These are phyloP conservation scores for Tetramorium bicarinatum DNA, from an alignment of 2,888 invertebrate species.

Conservation along the genomic window DNA sequence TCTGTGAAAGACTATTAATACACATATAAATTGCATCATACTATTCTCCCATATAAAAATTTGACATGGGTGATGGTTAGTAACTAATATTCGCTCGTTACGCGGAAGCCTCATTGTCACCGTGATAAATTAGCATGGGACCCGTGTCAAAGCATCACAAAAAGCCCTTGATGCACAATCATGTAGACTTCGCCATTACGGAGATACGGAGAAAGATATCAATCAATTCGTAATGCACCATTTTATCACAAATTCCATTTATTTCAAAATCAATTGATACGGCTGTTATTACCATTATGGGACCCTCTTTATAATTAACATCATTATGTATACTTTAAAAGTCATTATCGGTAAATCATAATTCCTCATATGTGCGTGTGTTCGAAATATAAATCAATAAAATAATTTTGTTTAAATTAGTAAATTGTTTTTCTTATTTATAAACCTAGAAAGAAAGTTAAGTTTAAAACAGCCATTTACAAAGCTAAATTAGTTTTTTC, in stretches of 20 bases:
- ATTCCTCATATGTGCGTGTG: background rate
- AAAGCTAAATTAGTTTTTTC: background rate
- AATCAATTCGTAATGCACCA: slow-evolving; percentile 50
- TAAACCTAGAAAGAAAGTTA: background rate
- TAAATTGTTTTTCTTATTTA: background rate
- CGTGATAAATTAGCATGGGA: slow-evolving; percentile 78
- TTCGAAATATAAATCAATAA: slow-evolving; percentile 7
- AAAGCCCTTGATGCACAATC: slow-evolving; percentile 74
- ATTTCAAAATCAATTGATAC: slow-evolving; percentile 43
- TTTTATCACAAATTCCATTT: slow-evolving; percentile 51
- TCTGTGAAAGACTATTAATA: slow-evolving; percentile 31
- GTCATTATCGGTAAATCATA: slow-evolving; percentile 60
- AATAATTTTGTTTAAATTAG: slow-evolving; percentile 3
- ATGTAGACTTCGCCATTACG: slow-evolving; percentile 67
- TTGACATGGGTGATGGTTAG: slow-evolving; percentile 70
- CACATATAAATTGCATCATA: slow-evolving; percentile 52
- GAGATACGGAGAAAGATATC: slow-evolving; percentile 53
- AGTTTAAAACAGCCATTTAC: background rate
- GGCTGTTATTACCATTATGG: slow-evolving; percentile 17
- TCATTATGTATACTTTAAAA: slow-evolving; percentile 44
- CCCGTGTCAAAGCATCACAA: slow-evolving; percentile 75
- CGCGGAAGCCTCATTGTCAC: slow-evolving; percentile 73
- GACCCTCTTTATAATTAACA: slow-evolving; percentile 39
- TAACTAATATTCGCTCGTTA: slow-evolving; percentile 78
- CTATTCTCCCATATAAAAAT: slow-evolving; percentile 68